Evolutionary conservation across 2,113 vertebrate species (phyloP), one percentile per base, ranked within the genome.

Genomic region (Heliornis fulica): DNA sequence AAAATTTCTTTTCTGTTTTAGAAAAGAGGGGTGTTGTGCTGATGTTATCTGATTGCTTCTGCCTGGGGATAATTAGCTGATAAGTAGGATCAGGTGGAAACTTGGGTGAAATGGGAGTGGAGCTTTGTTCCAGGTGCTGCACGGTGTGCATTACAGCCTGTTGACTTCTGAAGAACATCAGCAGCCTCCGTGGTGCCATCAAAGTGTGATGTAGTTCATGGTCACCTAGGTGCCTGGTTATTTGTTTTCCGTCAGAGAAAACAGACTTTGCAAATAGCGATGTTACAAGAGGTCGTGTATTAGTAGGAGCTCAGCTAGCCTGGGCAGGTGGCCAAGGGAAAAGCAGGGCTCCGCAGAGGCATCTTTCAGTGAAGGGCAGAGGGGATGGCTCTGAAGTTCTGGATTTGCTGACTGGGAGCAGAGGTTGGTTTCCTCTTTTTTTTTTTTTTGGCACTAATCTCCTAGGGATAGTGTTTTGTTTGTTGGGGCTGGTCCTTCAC

Each of bases 261-360:
- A 43, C 23, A 78, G 19, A 36, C 20, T 8, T 82, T 50, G 13
- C 32, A 76, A n/a, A 54, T 10, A 32, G 12, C 19, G 11, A 22
- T 36, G 36, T 61, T 79, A 31, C 9, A 69, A 40, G 21, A 83
- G 31, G 26, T 36, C n/a, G 28, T 12, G 13, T 40, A 36, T 13
- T 16, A 40, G 40, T 13, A 78, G 41, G 21, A 74, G 16, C 7
- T 34, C 18, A 60, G 29, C 9, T 19, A 69, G 18, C 11, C 78
- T 38, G 51, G 31, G 15, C 5, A 13, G 0, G 0, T 12, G 11
- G 22, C 13, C 7, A 36, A 34, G 48, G 48, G n/a, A 69, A 63
- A 74, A 69, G 5, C 7, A 28, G 20, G 43, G 13, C 17, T 70
- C n/a, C 22, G 41, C n/a, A 51, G 43, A 34, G 9, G 13, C 10